These are phyloP conservation scores for Nansenia antarctica DNA, from an alignment of 2,113 vertebrate genomes.

Conservation along the genomic window DNA sequence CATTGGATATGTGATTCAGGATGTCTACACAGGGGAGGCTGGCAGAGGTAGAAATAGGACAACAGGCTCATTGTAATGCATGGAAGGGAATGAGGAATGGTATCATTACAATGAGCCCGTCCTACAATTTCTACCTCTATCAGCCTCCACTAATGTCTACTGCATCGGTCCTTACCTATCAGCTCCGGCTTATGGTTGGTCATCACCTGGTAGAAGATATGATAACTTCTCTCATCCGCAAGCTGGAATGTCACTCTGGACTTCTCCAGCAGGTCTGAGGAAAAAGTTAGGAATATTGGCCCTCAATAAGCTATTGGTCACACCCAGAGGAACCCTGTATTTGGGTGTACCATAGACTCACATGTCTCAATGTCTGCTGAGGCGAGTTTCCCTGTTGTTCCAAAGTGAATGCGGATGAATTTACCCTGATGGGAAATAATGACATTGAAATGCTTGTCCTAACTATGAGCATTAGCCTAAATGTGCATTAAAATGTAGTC, in stretches of 20 bases:
- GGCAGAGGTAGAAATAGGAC: too few species aligned
- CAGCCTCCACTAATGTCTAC: too few species aligned
- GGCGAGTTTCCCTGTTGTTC: slow-evolving; percentile 79
- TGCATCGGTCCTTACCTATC: slow-evolving; percentile 72
- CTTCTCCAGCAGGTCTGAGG: slow-evolving; percentile 80
- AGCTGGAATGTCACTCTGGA: slow-evolving; percentile 85
- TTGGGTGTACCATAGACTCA: slow-evolving; percentile 57
- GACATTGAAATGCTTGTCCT: neutral
- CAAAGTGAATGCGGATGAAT: slow-evolving; percentile 83
- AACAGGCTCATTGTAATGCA: too few species aligned
- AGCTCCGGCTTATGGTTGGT: slow-evolving; percentile 82
- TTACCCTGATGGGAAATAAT: slow-evolving; percentile 70
- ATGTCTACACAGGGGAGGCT: neutral
- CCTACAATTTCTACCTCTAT: too few species aligned
- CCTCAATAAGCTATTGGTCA: neutral
- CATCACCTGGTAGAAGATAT: slow-evolving; percentile 82
- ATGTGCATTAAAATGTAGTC: too few species aligned
- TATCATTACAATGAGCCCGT: too few species aligned
- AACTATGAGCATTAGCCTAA: neutral
- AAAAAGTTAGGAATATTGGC: neutral
- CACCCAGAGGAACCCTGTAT: neutral
- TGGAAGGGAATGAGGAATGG: too few species aligned
- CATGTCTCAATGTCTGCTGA: slow-evolving; percentile 85
- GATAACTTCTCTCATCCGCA: slow-evolving; percentile 81
- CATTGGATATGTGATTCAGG: neutral